Percentiles rank a stretch among this genome's conserved stretches.
phyloP scores from a whole-genome alignment of 2,797 vertebrate genomes.

The Chloroceryle amazona region DNA sequence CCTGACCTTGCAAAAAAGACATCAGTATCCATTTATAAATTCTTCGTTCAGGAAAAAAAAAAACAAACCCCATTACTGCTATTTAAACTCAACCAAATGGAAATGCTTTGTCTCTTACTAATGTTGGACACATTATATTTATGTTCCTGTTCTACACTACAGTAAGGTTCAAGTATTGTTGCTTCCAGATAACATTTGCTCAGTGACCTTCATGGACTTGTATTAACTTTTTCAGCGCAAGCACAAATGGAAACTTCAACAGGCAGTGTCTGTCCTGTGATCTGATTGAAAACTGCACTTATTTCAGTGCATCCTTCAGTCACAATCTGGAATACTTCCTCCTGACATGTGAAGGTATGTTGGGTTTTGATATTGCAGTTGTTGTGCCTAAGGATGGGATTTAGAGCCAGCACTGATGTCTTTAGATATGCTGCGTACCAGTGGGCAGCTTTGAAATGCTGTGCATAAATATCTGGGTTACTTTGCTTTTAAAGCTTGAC shows the following conservation, averaged over 20 bases:
- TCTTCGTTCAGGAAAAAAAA: neutral
- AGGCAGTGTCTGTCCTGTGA: conserved; percentile 94
- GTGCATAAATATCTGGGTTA: neutral
- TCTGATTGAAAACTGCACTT: conserved; percentile 90
- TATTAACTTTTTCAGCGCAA: conserved; percentile 84
- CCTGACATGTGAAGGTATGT: conserved; percentile 92
- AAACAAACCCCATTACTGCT: neutral
- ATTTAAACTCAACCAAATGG: conserved; percentile 52
- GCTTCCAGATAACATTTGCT: conserved; percentile 28
- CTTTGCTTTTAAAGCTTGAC: neutral
- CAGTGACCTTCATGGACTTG: conserved; percentile 21
- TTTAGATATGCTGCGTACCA: neutral
- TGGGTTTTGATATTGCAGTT: neutral
- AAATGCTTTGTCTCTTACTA: conserved; percentile 40
- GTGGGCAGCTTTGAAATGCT: neutral
- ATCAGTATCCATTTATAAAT: neutral
- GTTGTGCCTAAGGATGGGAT: neutral
- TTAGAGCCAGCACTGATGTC: neutral
- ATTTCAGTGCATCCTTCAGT: conserved; percentile 94
- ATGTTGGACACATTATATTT: neutral
- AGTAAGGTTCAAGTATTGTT: conserved; percentile 28
- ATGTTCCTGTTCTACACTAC: neutral
- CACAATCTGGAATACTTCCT: conserved; percentile 88
- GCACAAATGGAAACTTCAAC: conserved; percentile 93
- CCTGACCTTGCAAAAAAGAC: conserved; percentile 15